phyloP scores from a whole-genome alignment of 2,113 vertebrate genomes.

The Tautogolabrus adspersus region DNA sequence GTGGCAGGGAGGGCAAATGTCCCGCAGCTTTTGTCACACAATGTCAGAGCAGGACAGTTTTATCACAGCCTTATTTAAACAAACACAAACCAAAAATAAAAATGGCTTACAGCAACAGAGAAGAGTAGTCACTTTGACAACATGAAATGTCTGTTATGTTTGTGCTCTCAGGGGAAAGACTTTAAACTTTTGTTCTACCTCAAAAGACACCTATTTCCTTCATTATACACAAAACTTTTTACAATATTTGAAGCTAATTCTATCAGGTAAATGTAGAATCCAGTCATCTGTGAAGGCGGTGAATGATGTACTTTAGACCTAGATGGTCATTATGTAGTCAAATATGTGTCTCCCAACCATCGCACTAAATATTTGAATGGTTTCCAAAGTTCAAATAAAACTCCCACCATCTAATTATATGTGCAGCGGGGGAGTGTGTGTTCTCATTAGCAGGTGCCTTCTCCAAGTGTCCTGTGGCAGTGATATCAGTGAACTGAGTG shows the following conservation, averaged over 20 bases:
- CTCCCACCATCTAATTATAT: conserved; percentile 54
- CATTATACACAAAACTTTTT: neutral
- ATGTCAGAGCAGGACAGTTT: neutral
- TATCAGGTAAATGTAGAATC: neutral
- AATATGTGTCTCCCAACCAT: conserved; percentile 35
- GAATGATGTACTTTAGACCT: neutral
- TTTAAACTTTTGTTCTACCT: conserved; percentile 23
- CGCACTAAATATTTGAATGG: conserved; percentile 46
- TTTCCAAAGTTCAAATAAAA: conserved; percentile 48
- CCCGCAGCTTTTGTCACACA: conserved; percentile 9
- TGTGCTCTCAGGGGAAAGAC: conserved; percentile 8
- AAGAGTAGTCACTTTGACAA: neutral
- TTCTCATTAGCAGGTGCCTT: conserved; percentile 70
- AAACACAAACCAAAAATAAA: neutral
- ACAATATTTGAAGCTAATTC: neutral
- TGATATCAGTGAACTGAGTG: conserved; percentile 26
- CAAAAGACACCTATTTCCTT: neutral
- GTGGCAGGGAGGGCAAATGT: conserved; percentile 31
- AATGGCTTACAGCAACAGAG: neutral
- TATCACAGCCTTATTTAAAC: neutral
- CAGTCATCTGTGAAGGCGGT: neutral
- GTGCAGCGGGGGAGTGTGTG: conserved; percentile 49
- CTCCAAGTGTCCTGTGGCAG: conserved; percentile 55
- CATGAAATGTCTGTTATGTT: neutral
- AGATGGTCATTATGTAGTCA: conserved; percentile 16